Evolutionary conservation across 2,113 vertebrate species (phyloP).

Genomic region (Poeciliopsis occidentalis): DNA sequence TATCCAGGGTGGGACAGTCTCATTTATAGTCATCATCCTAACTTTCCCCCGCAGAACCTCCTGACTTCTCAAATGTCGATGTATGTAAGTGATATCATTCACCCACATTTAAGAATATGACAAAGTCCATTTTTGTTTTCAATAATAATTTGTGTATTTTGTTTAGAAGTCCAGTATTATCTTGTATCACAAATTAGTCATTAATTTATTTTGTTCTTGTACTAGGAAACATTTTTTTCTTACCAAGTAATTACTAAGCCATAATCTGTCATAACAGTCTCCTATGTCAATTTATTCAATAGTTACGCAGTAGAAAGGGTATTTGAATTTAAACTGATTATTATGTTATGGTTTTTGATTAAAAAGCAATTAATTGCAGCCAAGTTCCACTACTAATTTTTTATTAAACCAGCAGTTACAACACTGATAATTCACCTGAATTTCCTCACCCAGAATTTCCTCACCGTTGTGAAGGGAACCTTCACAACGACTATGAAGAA

Average conservation of each 20-base stretch:
- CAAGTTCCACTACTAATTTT: not conserved
- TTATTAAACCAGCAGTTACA: slow-evolving; percentile 16
- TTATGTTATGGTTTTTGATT: not conserved
- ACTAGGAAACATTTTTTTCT: not conserved
- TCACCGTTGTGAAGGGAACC: not conserved
- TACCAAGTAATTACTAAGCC: no score
- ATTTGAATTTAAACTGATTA: not conserved
- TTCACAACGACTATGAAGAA: not conserved
- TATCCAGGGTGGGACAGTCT: slow-evolving; percentile 61
- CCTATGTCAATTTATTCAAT: no score
- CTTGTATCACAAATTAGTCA: not conserved
- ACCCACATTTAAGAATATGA: not conserved
- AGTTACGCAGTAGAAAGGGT: no score
- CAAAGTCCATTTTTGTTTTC: not conserved
- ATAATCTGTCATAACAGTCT: no score
- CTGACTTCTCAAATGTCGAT: not conserved
- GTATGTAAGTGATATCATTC: not conserved
- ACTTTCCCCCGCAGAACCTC: not conserved
- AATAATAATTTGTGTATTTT: not conserved
- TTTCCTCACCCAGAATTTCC: slow-evolving; percentile 15
- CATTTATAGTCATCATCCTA: not conserved
- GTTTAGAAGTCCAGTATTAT: not conserved
- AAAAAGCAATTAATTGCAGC: no score
- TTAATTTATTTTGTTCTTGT: not conserved
- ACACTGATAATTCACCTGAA: slow-evolving; percentile 28